Conservation (phyloP, 2,113 vertebrate species). For the Bombycilla garrulus region DNA sequence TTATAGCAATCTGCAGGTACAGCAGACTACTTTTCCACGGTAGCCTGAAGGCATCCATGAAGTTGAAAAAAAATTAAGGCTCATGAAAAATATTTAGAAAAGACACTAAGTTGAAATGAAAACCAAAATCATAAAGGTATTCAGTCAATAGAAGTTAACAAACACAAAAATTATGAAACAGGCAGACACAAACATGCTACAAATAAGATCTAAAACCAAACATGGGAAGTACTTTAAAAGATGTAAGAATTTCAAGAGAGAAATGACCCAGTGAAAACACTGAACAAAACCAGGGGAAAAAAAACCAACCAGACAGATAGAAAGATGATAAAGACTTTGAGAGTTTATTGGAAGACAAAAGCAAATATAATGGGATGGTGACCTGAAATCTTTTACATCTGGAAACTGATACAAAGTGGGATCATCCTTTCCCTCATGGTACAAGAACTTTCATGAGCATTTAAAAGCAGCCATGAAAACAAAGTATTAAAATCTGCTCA, state of each 20-base stretch:
- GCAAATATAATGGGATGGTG: slow-evolving; percentile 56
- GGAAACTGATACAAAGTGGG: slow-evolving; percentile 36
- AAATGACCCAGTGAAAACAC: background rate
- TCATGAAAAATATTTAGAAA: background rate
- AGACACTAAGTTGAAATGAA: background rate
- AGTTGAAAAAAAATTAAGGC: background rate
- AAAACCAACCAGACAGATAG: slow-evolving; percentile 59
- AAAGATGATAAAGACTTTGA: slow-evolving; percentile 67
- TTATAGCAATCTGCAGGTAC: background rate
- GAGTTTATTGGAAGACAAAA: slow-evolving; percentile 79
- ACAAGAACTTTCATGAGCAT: background rate
- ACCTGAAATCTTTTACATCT: slow-evolving; percentile 64
- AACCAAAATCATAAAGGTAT: background rate
- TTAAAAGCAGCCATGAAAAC: background rate
- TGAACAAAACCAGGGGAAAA: slow-evolving; percentile 28
- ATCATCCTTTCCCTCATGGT: background rate
- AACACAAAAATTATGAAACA: background rate
- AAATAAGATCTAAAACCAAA: background rate
- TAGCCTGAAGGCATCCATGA: background rate
- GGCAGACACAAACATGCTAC: background rate
- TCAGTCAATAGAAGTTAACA: background rate
- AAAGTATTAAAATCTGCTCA: background rate
- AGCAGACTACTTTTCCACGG: background rate
- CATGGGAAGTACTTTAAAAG: background rate
- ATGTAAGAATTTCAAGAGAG: background rate